phyloP scores from a whole-genome alignment of 2,797 vertebrate species.

The Gadopsis marmoratus region DNA sequence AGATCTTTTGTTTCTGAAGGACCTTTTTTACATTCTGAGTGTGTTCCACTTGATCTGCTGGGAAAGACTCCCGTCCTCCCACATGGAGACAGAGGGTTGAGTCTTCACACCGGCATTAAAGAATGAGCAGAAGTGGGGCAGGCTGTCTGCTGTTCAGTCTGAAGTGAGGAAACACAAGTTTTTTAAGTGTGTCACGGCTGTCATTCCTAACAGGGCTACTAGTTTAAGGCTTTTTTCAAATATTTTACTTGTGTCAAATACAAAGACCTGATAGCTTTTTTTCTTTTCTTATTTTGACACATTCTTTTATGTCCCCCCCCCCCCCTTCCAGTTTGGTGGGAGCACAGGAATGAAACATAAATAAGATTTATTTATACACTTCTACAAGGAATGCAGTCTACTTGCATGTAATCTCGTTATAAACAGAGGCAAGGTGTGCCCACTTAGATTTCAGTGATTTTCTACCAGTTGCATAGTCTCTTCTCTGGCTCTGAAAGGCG shows the following conservation, averaged over 20 bases:
- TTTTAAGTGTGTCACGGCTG: constrained; percentile 35
- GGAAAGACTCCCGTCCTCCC: constrained; percentile 32
- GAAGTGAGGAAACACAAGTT: constrained; percentile 42
- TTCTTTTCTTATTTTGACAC: background rate
- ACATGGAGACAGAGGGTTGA: constrained; percentile 22
- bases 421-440: background rate
- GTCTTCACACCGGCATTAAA: constrained; percentile 14
- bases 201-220: background rate
- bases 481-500: too few species aligned
- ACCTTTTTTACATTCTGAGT: constrained; percentile 4
- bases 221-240: background rate
- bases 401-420: background rate
- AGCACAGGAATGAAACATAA: background rate
- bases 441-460: too few species aligned
- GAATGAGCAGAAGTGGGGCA: constrained; percentile 29
- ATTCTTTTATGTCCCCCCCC: too few species aligned
- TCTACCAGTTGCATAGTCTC: too few species aligned
- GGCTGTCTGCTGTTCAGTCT: constrained; percentile 28
- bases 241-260: constrained; percentile 5
- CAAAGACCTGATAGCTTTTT: background rate
- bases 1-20: constrained; percentile 6
- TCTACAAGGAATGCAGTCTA: background rate
- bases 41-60: constrained; percentile 12
- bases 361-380: background rate
- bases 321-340: background rate